These are phyloP conservation scores for Rhyzopertha dominica DNA, from an alignment of 1,140 invertebrate species.

Conservation along the genomic window DNA sequence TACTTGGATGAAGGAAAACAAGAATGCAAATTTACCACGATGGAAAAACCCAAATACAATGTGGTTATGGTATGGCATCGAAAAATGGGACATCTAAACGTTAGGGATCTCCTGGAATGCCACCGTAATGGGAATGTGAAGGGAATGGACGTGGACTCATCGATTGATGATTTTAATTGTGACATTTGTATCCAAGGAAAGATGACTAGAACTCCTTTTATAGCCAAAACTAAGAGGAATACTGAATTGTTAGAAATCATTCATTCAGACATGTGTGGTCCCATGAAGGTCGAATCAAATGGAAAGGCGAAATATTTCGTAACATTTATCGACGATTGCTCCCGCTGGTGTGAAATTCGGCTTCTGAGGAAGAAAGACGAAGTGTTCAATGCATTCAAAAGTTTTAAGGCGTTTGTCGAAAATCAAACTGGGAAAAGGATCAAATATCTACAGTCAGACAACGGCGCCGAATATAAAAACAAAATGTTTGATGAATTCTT, in stretches of 20 bases:
- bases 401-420: conserved; percentile 2
- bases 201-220: conserved; percentile 25
- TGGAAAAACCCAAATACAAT: no score
- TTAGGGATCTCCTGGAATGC: conserved; percentile 7
- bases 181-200: conserved; percentile 34
- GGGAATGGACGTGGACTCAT: conserved; percentile 13
- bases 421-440: conserved; percentile 35
- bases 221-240: conserved; percentile 16
- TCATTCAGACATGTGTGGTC: conserved; percentile 47
- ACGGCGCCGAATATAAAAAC: conserved; percentile 42
- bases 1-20: no score
- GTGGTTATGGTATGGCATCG: neutral
- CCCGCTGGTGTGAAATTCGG: conserved; percentile 42
- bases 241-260: conserved; percentile 25
- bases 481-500: conserved; percentile 32
- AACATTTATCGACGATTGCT: conserved; percentile 47
- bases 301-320: conserved; percentile 43
- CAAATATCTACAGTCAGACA: conserved; percentile 39
- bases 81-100: conserved; percentile 12
- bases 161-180: conserved; percentile 20
- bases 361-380: conserved; percentile 45
- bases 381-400: conserved; percentile 29
- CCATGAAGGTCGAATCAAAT: conserved; percentile 40
- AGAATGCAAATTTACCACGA: no score
- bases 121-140: conserved; percentile 6